A percentile compares a stretch with the other conserved stretches of the same genome.
These are phyloP conservation scores for Drosophila greeni DNA, from an alignment of 2,888 invertebrate species.

Conservation along the genomic window DNA sequence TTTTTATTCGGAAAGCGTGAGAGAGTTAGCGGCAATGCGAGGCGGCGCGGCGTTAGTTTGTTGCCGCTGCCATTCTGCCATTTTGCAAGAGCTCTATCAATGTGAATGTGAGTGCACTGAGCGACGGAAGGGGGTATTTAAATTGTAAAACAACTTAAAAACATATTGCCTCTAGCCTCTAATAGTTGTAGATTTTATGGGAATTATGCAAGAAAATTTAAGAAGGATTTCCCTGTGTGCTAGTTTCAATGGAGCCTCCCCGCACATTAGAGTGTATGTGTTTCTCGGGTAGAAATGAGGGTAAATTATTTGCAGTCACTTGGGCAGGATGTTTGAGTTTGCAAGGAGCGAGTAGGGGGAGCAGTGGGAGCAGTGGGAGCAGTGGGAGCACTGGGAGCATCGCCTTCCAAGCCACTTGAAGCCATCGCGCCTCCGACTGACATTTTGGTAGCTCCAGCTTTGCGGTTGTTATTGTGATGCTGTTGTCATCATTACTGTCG, in stretches of 20 bases:
- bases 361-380: background rate
- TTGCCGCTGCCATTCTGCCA: slow-evolving; percentile 33
- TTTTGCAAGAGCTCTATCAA: slow-evolving; percentile 26
- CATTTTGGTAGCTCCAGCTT: slow-evolving; percentile 50
- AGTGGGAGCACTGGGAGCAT: background rate
- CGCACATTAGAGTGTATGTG: slow-evolving; percentile 1
- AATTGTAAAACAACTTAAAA: background rate
- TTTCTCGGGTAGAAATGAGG: slow-evolving; percentile 6
- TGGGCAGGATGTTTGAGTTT: slow-evolving; percentile 54
- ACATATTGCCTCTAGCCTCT: background rate
- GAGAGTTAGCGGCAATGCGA: slow-evolving; percentile 48
- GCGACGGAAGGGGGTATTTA: background rate
- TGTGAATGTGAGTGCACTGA: slow-evolving; percentile 6
- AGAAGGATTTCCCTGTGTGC: background rate
- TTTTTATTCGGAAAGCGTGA: slow-evolving; percentile 57
- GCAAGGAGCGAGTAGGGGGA: slow-evolving; percentile 1
- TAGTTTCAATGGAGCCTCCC: slow-evolving; percentile 6
- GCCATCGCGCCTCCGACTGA: slow-evolving; percentile 30
- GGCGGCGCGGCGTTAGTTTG: slow-evolving; percentile 45
- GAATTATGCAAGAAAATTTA: background rate
- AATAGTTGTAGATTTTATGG: background rate
- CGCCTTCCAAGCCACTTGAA: slow-evolving; percentile 44
- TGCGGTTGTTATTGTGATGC: slow-evolving; percentile 48
- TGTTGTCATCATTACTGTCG: slow-evolving; percentile 66
- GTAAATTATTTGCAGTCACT: slow-evolving; percentile 58